Percentiles rank a stretch among this genome's conserved stretches.
These are phyloP conservation scores for Isotomurus palustris DNA, from an alignment of 2,888 invertebrate genomes.

Conservation along the genomic window DNA sequence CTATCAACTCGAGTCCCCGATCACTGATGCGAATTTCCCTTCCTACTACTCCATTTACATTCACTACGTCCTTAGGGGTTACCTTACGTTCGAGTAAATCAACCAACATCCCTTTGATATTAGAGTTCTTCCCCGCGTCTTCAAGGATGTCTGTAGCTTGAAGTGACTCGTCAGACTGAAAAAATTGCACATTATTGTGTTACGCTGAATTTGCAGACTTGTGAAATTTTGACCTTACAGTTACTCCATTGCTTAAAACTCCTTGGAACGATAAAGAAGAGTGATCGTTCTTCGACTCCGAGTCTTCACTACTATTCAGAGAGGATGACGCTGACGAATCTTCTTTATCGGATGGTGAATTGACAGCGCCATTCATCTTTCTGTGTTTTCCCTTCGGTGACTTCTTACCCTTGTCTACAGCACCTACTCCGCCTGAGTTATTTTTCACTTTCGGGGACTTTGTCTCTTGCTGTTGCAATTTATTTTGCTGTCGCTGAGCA, in stretches of 20 bases:
- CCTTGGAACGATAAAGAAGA: conserved; percentile 58
- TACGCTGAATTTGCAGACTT: too few relatives aligned
- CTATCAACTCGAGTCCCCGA: conserved; percentile 59
- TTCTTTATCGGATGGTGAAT: conserved; percentile 48
- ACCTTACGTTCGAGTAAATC: conserved; percentile 76
- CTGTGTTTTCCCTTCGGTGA: conserved; percentile 11
- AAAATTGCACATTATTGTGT: neutral
- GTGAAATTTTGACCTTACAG: conserved; percentile 16
- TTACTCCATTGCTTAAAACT: conserved; percentile 57
- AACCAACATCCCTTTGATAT: conserved; percentile 61
- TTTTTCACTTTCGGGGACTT: conserved; percentile 21
- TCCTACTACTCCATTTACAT: conserved; percentile 58
- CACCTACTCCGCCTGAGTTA: neutral
- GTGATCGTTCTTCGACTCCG: conserved; percentile 12
- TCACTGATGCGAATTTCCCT: conserved; percentile 58
- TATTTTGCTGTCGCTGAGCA: conserved; percentile 63
- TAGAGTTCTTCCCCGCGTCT: conserved; percentile 45
- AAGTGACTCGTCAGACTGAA: conserved; percentile 3
- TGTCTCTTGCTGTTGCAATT: conserved; percentile 52
- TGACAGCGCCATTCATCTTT: conserved; percentile 48
- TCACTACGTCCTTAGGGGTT: conserved; percentile 55
- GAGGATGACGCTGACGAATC: conserved; percentile 56
- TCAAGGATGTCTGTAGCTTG: conserved; percentile 49
- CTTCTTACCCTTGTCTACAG: conserved; percentile 9
- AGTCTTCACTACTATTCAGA: conserved; percentile 54